Conservation (phyloP, 1,140 invertebrate genomes). For the Drosophila pandora region DNA sequence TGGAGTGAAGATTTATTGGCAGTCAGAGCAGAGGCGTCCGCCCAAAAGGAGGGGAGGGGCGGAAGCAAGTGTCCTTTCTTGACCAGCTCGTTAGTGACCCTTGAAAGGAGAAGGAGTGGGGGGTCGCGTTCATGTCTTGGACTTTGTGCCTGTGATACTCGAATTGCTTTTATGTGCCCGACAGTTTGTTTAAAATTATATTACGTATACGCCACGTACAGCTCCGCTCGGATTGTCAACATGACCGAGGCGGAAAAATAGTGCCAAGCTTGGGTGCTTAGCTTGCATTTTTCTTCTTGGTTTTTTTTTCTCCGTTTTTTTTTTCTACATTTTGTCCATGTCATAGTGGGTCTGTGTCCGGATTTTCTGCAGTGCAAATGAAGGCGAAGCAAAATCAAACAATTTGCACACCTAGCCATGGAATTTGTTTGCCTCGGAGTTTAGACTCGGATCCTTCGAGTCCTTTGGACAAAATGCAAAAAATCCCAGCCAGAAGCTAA, state of each 20-base stretch:
- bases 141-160: slow-evolving; percentile 49
- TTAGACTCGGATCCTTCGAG: neutral
- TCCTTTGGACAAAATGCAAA: neutral
- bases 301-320: neutral
- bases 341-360: neutral
- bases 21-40: slow-evolving; percentile 40
- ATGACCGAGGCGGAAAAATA: slow-evolving; percentile 7
- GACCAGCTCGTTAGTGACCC: slow-evolving; percentile 66
- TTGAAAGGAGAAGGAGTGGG: slow-evolving; percentile 10
- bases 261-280: slow-evolving; percentile 17
- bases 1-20: slow-evolving; percentile 69
- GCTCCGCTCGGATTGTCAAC: slow-evolving; percentile 32
- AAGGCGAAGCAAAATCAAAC: slow-evolving; percentile 45
- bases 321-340: neutral
- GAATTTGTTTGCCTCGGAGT: slow-evolving; percentile 27
- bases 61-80: slow-evolving; percentile 1
- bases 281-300: slow-evolving; percentile 28
- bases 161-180: slow-evolving; percentile 58
- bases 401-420: slow-evolving; percentile 38
- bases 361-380: slow-evolving; percentile 29
- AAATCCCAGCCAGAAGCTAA: neutral
- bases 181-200: slow-evolving; percentile 72
- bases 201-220: slow-evolving; percentile 61
- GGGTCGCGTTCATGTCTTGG: slow-evolving; percentile 52
- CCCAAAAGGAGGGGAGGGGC: neutral